Evolutionary conservation across 2,888 invertebrate species (phyloP), one percentile per base, ranked within the genome.

Genomic region (Aphidoletes aphidimyza): DNA sequence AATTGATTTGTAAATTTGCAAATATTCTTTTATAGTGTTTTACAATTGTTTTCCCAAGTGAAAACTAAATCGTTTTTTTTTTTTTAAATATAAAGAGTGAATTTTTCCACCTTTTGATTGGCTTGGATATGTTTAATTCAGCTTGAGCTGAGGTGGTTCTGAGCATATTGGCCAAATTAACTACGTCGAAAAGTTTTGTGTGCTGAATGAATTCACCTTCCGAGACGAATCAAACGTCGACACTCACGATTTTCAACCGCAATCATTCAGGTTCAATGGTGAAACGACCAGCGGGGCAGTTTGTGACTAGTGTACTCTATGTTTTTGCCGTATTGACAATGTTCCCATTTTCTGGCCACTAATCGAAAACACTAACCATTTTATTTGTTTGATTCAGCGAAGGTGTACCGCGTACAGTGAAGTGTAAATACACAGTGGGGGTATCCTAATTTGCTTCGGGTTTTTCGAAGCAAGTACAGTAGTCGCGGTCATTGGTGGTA

Each of bases 401-500:
- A n/a, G n/a, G n/a, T n/a, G n/a, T n/a, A n/a, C n/a, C n/a, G n/a
- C n/a, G 69, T 69, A 42, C 42, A 42, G 69, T 69, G 14, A n/a
- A n/a, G n/a, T 14, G 34, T 11, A 47, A 47, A 14, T 14, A 6
- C 47, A 14, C 30, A 69, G n/a, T 30, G 9, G 3, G 26, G 6
- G 69, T 19, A 30, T 30, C 34, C 30, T 30, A 69, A 69, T 69
- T 69, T 17, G 19, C 17, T 54, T 22, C n/a, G 9, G 69, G 22
- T 8, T 3, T 5, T 26, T 3, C 54, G 54, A 14, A 3, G n/a
- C n/a, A n/a, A n/a, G n/a, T n/a, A n/a, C n/a, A n/a, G n/a, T n/a
- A n/a, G n/a, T n/a, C n/a, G 17, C 30, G 69, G 69, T 69, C 69
- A 69, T 69, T 69, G 30, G 30, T 69, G 69, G 69, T 69, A 69